These are phyloP conservation scores for Phallusia fumigata DNA, from an alignment of 23 tunicate genomes.

Conservation along the genomic window DNA sequence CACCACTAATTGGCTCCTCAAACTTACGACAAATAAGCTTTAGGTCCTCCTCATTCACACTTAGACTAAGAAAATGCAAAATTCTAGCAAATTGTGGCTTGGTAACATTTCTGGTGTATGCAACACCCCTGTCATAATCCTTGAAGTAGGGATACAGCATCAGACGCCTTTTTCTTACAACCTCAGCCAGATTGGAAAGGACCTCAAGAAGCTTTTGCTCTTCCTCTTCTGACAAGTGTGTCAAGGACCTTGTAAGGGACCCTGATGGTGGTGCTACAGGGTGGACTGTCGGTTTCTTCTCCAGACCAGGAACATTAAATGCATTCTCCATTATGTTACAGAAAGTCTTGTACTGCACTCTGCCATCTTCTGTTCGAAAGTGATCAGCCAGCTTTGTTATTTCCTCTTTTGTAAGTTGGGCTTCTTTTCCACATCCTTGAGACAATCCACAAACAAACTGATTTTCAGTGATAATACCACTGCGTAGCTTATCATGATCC, in stretches of 20 bases:
- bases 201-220: slow-evolving; percentile 41
- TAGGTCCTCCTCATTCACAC: slow-evolving; percentile 46
- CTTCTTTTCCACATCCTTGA: slow-evolving; percentile 72
- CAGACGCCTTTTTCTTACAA: slow-evolving; percentile 65
- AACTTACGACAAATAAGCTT: slow-evolving; percentile 68
- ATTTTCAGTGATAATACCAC: slow-evolving; percentile 80
- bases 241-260: slow-evolving; percentile 62
- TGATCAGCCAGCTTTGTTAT: slow-evolving; percentile 65
- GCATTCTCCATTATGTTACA: slow-evolving; percentile 92
- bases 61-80: slow-evolving; percentile 59
- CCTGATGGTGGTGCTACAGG: slow-evolving; percentile 87
- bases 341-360: slow-evolving; percentile 72
- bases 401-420: slow-evolving; percentile 63
- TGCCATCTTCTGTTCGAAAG: slow-evolving; percentile 57
- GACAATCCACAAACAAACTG: slow-evolving; percentile 82
- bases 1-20: slow-evolving; percentile 82
- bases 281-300: slow-evolving; percentile 86
- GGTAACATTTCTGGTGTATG: slow-evolving; percentile 83
- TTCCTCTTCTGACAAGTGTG: slow-evolving; percentile 34
- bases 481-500: slow-evolving; percentile 89
- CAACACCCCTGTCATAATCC: slow-evolving; percentile 89
- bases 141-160: slow-evolving; percentile 80
- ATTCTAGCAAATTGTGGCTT: slow-evolving; percentile 83
- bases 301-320: slow-evolving; percentile 90
- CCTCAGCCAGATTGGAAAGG: slow-evolving; percentile 53